Conservation (phyloP, 2,888 invertebrate genomes). For the Hylaea fasciaria region DNA sequence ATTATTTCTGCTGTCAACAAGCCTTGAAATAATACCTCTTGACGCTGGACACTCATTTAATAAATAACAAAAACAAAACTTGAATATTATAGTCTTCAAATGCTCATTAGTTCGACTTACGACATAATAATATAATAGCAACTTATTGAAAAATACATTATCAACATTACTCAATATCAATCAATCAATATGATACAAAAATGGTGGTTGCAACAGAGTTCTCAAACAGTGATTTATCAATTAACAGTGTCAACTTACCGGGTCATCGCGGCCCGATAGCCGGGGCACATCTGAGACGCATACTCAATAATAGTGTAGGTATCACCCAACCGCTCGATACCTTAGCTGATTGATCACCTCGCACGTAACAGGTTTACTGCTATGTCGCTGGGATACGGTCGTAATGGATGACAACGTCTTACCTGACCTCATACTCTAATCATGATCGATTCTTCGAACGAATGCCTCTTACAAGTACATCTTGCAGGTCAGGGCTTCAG, state of each 20-base stretch:
- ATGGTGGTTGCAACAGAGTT: too few relatives aligned
- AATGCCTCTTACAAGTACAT: constrained; percentile 4
- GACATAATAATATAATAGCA: too few relatives aligned
- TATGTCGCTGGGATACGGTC: constrained; percentile 22
- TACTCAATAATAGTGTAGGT: constrained; percentile 50
- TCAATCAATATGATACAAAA: too few relatives aligned
- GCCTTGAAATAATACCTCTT: too few relatives aligned
- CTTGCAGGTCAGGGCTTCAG: background rate
- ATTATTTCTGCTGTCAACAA: too few relatives aligned
- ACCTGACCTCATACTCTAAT: constrained; percentile 5
- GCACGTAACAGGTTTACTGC: constrained; percentile 39
- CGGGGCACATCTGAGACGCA: constrained; percentile 54
- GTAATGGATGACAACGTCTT: constrained; percentile 12
- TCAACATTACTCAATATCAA: too few relatives aligned
- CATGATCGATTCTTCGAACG: constrained; percentile 9
- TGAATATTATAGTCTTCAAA: too few relatives aligned
- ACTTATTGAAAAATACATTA: too few relatives aligned
- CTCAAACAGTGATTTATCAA: constrained; percentile 36
- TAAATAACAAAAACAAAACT: too few relatives aligned
- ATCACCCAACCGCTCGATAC: constrained; percentile 49
- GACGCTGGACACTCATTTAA: too few relatives aligned
- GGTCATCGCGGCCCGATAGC: constrained; percentile 32
- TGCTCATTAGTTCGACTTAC: too few relatives aligned
- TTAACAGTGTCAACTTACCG: constrained; percentile 28
- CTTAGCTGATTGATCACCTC: constrained; percentile 61